These are phyloP conservation scores for Suncus etruscus DNA, from an alignment of 2,113 vertebrate species.

Conservation along the genomic window DNA sequence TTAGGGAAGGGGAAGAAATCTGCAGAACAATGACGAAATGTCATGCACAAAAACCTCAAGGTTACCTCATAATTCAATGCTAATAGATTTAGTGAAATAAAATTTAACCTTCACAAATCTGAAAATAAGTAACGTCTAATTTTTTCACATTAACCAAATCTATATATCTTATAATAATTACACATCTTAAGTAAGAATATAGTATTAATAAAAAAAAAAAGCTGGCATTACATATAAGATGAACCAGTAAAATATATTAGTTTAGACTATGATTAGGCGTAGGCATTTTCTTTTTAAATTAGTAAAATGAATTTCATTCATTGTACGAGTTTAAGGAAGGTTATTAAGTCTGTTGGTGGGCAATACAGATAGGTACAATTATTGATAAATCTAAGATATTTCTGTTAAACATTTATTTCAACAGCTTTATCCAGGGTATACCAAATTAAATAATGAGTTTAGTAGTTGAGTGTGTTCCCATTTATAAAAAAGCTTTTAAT, in stretches of 20 bases:
- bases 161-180: too few relatives aligned
- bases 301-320: too few relatives aligned
- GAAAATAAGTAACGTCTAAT: neutral
- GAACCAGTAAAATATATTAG: neutral
- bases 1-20: neutral
- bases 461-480: neutral
- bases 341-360: neutral
- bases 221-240: too few relatives aligned
- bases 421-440: neutral
- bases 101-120: neutral
- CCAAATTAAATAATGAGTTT: neutral
- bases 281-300: too few relatives aligned
- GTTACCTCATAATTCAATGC: slow-evolving; percentile 32
- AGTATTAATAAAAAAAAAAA: too few relatives aligned
- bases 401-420: slow-evolving; percentile 39
- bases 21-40: slow-evolving; percentile 40
- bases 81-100: too few relatives aligned
- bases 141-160: neutral
- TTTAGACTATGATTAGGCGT: neutral
- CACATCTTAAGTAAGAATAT: too few relatives aligned
- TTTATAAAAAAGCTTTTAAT: neutral
- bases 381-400: neutral
- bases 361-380: neutral
- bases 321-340: too few relatives aligned
- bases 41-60: neutral